These are phyloP conservation scores for Girardinichthys multiradiatus DNA, from an alignment of 2,113 vertebrate species.

Conservation along the genomic window DNA sequence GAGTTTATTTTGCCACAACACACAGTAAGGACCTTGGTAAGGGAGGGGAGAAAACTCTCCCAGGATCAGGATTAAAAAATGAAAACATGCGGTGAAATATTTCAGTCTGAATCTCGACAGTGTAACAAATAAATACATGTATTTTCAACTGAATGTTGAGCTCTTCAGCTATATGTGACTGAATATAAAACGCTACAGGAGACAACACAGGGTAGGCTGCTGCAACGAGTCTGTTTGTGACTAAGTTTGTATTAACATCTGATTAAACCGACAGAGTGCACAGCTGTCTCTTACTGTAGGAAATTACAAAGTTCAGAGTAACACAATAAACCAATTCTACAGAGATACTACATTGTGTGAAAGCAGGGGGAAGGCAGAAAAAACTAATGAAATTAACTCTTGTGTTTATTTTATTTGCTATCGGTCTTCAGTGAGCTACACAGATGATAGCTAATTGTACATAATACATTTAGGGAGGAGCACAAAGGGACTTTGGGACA, in stretches of 20 bases:
- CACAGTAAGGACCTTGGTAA: too few species aligned
- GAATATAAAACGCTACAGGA: neutral
- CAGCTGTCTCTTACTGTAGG: slow-evolving; percentile 44
- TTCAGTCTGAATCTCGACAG: too few species aligned
- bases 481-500: slow-evolving; percentile 41
- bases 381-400: slow-evolving; percentile 50
- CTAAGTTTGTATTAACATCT: slow-evolving; percentile 31
- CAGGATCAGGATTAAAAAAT: too few species aligned
- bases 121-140: neutral
- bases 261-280: slow-evolving; percentile 44
- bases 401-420: slow-evolving; percentile 52
- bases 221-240: neutral
- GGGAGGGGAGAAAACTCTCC: too few species aligned
- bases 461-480: slow-evolving; percentile 55
- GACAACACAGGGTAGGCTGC: too few species aligned
- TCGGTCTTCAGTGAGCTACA: slow-evolving; percentile 40
- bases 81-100: too few species aligned
- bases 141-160: neutral
- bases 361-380: neutral
- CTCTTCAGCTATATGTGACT: neutral
- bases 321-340: slow-evolving; percentile 50
- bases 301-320: slow-evolving; percentile 48
- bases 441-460: slow-evolving; percentile 51
- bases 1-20: too few species aligned
- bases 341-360: slow-evolving; percentile 28